Base-by-base conservation (phyloP, 2,113 vertebrate species). In the Amia ocellicauda region DNA sequence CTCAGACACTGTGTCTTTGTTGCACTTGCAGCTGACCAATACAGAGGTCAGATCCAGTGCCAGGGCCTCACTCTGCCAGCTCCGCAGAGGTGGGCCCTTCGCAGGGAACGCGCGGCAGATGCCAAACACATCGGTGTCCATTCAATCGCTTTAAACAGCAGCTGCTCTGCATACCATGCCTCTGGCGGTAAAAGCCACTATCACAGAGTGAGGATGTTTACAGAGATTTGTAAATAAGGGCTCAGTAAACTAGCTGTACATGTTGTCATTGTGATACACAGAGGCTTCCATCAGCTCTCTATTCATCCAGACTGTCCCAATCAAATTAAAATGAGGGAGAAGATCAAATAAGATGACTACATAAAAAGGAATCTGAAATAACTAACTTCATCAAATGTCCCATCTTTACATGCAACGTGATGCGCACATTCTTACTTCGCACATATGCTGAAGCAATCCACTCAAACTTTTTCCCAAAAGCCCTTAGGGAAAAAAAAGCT, bases 101-200 rank as follows among this genome's bases (percentile, higher is more conserved):
- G 54, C 75, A 63, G 55, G 47, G 75, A 77, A 78, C 49, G 56
- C 61, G 52, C 79, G 75, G 79, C 85, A 87, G 86, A 87, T 86
- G 88, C 80, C 78, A 49, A 75, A 85, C 83, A 86, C 83, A 81
- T 83, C 80, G 83, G 69, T 84, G 83, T 87, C 82, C 74, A 69
- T 81, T 84, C 83, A 85, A 71, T 85, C 73, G 82, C 78, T 81
- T 78, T 77, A 81, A 85, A 84, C 79, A 87, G 83, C 88, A 90
- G 83, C 82, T 90, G 86, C 80, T 84, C 73, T 66, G 74, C 78
- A 75, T 80, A 78, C 58, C 69, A 69, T 76, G 81, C 85, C 86
- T 76, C 74, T 76, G 82, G 86, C 88, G 79, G 56, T 72, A 49
- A 64, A 23, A 36, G 55, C 49, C 64, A 52, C 24, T 43, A 31